These are phyloP conservation scores for Perizoma flavofasciatum DNA, from an alignment of 2,888 invertebrate genomes.

Conservation along the genomic window DNA sequence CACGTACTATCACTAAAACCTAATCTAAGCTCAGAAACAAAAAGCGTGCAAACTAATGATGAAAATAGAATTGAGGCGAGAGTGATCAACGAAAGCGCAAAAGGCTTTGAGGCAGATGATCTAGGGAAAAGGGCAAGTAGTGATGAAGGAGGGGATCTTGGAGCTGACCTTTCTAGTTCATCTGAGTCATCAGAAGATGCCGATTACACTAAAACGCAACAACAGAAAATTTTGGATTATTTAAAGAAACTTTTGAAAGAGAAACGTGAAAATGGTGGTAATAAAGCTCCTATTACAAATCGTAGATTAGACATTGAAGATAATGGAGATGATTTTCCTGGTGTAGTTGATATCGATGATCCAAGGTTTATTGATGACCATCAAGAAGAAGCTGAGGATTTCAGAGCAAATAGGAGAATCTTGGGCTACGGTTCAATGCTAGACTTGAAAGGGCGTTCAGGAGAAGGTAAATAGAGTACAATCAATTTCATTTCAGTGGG, in stretches of 20 bases:
- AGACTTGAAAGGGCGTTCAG: slow-evolving; percentile 15
- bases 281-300: background rate
- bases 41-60: background rate
- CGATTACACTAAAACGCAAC: background rate
- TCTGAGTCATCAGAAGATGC: background rate
- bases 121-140: background rate
- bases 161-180: background rate
- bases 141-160: background rate
- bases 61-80: background rate
- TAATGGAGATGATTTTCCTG: background rate
- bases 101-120: background rate
- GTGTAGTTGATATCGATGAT: slow-evolving; percentile 10
- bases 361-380: slow-evolving; percentile 1
- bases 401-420: background rate
- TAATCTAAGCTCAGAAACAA: background rate
- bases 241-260: background rate
- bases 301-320: slow-evolving; percentile 11
- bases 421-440: background rate
- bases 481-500: no score
- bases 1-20: background rate
- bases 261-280: background rate
- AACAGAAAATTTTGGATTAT: background rate
- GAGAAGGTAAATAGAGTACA: background rate
- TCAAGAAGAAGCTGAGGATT: background rate
- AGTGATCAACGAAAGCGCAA: background rate